These are phyloP conservation scores for Oxyruncus cristatus DNA, from an alignment of 2,113 vertebrate species.

Conservation along the genomic window DNA sequence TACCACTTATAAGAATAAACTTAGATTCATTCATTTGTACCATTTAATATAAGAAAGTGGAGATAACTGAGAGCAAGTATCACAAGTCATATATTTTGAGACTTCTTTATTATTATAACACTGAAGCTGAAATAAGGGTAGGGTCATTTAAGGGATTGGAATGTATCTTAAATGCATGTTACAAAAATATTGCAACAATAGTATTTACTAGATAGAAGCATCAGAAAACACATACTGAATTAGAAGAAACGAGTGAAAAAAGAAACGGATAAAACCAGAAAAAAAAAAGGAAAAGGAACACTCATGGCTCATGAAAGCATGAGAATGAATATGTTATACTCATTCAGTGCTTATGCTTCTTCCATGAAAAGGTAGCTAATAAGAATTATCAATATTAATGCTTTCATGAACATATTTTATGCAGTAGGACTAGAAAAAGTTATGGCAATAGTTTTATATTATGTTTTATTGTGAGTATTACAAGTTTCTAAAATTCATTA, in stretches of 20 bases:
- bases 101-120: background rate
- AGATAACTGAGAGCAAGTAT: background rate
- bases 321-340: background rate
- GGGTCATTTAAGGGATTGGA: background rate
- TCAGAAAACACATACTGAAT: background rate
- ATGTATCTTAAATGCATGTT: background rate
- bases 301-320: background rate
- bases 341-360: background rate
- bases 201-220: background rate
- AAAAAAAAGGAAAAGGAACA: background rate
- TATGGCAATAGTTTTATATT: background rate
- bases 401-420: background rate
- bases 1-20: background rate
- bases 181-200: background rate
- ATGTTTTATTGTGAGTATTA: background rate
- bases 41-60: background rate
- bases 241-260: background rate
- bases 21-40: background rate
- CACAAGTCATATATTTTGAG: background rate
- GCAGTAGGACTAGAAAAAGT: background rate
- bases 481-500: background rate
- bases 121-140: background rate
- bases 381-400: background rate
- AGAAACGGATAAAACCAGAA: fast-evolving
- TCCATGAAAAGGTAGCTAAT: background rate